These are phyloP conservation scores for Lepeophtheirus nordmannii DNA, from an alignment of 2,888 invertebrate genomes.

Conservation along the genomic window DNA sequence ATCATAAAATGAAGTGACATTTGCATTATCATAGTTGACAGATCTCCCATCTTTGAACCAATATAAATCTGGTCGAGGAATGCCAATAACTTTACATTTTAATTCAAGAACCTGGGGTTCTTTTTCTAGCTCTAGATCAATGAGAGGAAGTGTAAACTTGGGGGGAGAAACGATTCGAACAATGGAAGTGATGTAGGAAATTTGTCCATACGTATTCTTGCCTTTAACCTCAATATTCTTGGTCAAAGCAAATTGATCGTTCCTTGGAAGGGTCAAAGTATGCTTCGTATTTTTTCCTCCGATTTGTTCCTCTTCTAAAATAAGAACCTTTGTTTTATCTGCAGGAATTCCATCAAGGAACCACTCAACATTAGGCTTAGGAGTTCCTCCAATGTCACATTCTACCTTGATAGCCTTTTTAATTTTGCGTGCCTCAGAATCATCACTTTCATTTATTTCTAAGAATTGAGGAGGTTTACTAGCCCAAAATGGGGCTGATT, in stretches of 20 bases:
- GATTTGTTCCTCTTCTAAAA: background rate
- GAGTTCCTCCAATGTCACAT: constrained; percentile 49
- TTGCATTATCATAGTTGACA: background rate
- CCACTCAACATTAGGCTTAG: constrained; percentile 49
- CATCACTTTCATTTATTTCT: background rate
- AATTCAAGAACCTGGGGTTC: constrained; percentile 21
- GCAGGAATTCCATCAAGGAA: constrained; percentile 47
- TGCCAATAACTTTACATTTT: constrained; percentile 44
- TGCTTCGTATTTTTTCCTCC: background rate
- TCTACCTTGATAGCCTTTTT: constrained; percentile 44
- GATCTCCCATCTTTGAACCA: constrained; percentile 60
- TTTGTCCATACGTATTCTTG: background rate
- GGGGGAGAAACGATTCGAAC: background rate
- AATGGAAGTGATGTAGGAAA: background rate
- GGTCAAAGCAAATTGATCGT: constrained; percentile 1
- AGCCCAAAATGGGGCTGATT: background rate
- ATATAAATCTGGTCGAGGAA: constrained; percentile 46
- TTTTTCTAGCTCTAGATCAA: background rate
- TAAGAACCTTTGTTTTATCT: background rate
- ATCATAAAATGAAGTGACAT: background rate
- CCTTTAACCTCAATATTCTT: background rate
- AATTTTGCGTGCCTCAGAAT: background rate
- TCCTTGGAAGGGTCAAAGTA: background rate
- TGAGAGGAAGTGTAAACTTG: background rate
- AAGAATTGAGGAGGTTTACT: background rate